phyloP scores from a whole-genome alignment of 2,888 invertebrate species.

The Furcula furcula region DNA sequence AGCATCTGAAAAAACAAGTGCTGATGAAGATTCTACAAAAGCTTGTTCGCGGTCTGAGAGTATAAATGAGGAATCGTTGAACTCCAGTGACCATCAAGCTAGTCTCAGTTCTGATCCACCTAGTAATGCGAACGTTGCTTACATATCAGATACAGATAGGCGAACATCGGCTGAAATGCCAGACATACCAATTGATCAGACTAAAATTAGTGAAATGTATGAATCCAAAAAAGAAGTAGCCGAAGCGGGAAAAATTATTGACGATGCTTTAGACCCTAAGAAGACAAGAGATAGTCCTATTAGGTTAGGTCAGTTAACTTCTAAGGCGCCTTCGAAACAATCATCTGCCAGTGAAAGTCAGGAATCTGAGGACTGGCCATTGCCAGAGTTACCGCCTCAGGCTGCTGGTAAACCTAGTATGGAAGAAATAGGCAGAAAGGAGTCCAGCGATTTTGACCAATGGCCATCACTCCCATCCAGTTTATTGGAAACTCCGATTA shows the following conservation, averaged over 20 bases:
- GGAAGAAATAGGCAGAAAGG: constrained; percentile 52
- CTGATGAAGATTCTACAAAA: constrained; percentile 93
- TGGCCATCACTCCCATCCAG: constrained; percentile 92
- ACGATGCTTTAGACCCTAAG: constrained; percentile 44
- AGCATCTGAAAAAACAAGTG: constrained; percentile 93
- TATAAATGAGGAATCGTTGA: constrained; percentile 91
- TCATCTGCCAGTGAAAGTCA: constrained; percentile 84
- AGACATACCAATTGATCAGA: constrained; percentile 89
- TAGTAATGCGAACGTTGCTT: constrained; percentile 86
- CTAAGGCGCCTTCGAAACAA: constrained; percentile 62
- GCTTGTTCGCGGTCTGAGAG: constrained; percentile 92
- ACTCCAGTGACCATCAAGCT: constrained; percentile 92
- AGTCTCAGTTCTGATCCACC: constrained; percentile 93
- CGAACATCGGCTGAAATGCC: constrained; percentile 93
- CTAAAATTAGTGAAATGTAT: constrained; percentile 82
- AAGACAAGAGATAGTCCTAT: constrained; percentile 50
- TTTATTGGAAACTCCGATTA: constrained; percentile 85
- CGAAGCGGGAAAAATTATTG: constrained; percentile 44
- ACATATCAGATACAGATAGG: constrained; percentile 90
- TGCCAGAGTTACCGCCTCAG: constrained; percentile 86
- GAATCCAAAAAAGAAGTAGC: constrained; percentile 76
- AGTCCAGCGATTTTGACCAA: constrained; percentile 87
- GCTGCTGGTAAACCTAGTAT: constrained; percentile 49
- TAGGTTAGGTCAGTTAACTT: constrained; percentile 51
- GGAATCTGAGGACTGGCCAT: constrained; percentile 89